Base-by-base conservation (phyloP, 2,797 vertebrate genomes). In the Melanotaenia parkinsoni region DNA sequence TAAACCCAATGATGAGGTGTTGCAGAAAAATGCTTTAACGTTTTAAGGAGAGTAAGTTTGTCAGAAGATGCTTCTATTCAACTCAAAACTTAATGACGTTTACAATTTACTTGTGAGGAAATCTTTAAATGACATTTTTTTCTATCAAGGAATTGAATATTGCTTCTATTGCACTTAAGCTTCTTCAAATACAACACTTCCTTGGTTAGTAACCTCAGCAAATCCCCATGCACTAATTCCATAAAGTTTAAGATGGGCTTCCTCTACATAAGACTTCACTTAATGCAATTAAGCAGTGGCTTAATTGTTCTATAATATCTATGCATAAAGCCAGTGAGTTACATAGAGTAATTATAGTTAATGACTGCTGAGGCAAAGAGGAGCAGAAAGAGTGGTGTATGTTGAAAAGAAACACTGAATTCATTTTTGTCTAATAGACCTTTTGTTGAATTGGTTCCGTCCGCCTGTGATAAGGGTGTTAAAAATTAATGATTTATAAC, bases 401-500 rank as follows among this genome's bases (percentile, higher is more conserved):
- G 82, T 87, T 93, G 81, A 91, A 91, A 92, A 81, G 86, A 93
- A 86, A 81, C 86, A 80, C 75, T 72, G 84, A 86, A 91, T 91
- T 91, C 85, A 86, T 92, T 93, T 93, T 85, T 82, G 84, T 90
- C 88, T 92, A 93, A 94, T 93, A 91, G 92, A 90, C 89, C 89
- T 91, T 93, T 95, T 94, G 92, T 94, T 86, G 86, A 92, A 92
- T 88, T 86, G 89, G 86, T 92, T 90, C 92, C 92, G 87, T 93
- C 86, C 86, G 79, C 83, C 72, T 89, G 92, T 86, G 92, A 94
- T 93, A 94, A 93, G 92, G 85, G 89, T 89, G 87, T 93, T 93
- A 92, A 91, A 93, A 94, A 92, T 92, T 82, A 93, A 94, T 94
- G 93, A 94, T 94, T 92, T 94, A 94, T 93, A 93, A 93, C 89